phyloP scores from a whole-genome alignment of 2,113 vertebrate species.

The Podiceps cristatus region DNA sequence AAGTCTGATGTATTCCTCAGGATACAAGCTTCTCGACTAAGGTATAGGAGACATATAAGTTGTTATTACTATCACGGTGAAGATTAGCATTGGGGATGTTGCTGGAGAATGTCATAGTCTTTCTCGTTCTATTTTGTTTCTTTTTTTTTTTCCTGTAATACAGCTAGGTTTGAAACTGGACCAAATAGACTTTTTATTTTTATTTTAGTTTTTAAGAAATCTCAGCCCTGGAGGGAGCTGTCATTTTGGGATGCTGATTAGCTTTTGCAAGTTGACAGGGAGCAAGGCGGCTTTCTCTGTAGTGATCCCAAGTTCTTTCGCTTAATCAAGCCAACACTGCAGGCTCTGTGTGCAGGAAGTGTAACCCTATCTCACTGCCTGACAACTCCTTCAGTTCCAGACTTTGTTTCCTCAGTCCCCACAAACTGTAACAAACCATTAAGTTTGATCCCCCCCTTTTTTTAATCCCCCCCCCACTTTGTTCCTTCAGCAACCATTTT shows the following conservation, averaged over 20 bases:
- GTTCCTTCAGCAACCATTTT: not conserved
- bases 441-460: too few relatives aligned
- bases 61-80: not conserved
- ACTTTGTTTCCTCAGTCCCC: constrained; percentile 39
- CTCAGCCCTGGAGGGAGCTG: constrained; percentile 24
- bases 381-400: constrained; percentile 30
- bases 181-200: not conserved
- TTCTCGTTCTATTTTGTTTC: not conserved
- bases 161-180: not conserved
- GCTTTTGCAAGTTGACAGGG: constrained; percentile 27
- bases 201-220: constrained; percentile 14
- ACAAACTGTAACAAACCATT: constrained; percentile 30
- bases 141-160: not conserved
- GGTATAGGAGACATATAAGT: not conserved
- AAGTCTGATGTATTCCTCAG: constrained; percentile 11
- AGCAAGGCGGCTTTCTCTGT: constrained; percentile 2
- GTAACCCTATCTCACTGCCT: constrained; percentile 42
- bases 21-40: not conserved
- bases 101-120: not conserved
- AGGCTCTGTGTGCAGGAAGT: constrained; percentile 10
- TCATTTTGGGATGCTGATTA: constrained; percentile 59
- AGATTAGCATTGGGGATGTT: not conserved
- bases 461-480: too few relatives aligned
- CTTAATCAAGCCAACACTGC: constrained; percentile 52
- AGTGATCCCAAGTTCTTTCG: not conserved